Evolutionary conservation across 2,797 vertebrate genomes (phyloP).

Genomic region (Semotilus atromaculatus): DNA sequence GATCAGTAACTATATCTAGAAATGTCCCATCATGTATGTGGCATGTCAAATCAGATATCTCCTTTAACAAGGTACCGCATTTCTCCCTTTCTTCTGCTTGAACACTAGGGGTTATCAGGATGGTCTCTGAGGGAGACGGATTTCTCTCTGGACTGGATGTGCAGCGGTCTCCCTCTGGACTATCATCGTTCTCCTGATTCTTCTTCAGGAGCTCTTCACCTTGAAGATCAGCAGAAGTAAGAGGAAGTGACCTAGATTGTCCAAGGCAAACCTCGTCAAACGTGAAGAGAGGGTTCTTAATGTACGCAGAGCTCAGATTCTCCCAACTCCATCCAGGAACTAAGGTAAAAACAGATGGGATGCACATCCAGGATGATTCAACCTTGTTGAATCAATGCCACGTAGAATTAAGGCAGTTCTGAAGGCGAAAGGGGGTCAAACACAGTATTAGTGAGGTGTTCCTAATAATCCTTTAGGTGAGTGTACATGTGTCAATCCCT

Average conservation of each 20-base stretch:
- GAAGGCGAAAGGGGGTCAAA: no score
- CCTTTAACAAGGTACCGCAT: not conserved
- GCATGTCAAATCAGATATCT: not conserved
- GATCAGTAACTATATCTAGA: not conserved
- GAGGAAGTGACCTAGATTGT: no score
- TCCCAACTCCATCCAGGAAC: conserved; percentile 17
- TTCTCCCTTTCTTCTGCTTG: not conserved
- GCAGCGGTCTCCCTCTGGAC: not conserved
- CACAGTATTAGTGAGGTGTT: no score
- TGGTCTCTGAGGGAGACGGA: not conserved
- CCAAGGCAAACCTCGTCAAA: not conserved
- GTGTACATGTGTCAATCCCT: not conserved
- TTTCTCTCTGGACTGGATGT: not conserved
- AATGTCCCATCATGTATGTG: not conserved
- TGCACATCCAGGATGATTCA: no score
- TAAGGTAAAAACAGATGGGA: conserved; percentile 3
- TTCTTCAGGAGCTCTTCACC: not conserved
- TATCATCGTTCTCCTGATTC: not conserved
- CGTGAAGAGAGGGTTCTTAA: not conserved
- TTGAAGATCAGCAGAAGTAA: not conserved
- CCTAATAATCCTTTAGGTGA: not conserved
- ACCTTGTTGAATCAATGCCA: no score
- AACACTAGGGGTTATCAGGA: not conserved
- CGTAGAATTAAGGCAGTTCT: no score
- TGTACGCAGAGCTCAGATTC: not conserved